Conservation (phyloP, 2,888 invertebrate genomes). For the Sipunculus nudus region DNA sequence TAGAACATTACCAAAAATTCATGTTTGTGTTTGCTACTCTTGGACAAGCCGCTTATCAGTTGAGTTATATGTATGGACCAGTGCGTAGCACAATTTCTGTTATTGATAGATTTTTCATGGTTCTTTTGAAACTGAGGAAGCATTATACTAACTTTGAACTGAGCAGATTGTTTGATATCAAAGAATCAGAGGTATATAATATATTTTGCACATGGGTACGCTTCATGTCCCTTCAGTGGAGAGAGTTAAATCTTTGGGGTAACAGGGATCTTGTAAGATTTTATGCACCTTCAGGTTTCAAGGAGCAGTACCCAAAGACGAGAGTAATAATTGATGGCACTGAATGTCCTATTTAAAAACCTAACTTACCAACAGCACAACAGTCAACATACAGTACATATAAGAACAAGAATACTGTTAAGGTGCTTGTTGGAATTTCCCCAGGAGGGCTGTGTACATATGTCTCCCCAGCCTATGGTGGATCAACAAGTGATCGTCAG, state of each 20-base stretch:
- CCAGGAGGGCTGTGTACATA: background rate
- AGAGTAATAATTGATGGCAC: too few species aligned
- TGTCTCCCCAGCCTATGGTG: slow-evolving; percentile 8
- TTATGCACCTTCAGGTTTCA: background rate
- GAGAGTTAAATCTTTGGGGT: slow-evolving; percentile 2
- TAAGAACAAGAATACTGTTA: too few species aligned
- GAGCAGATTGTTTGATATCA: background rate
- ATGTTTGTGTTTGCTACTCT: too few species aligned
- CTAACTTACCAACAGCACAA: too few species aligned
- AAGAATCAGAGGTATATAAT: background rate
- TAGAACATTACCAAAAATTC: too few species aligned
- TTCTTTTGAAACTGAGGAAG: background rate
- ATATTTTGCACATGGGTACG: background rate
- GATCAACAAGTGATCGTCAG: slow-evolving; percentile 2
- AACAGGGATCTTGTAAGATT: background rate
- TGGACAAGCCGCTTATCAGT: too few species aligned
- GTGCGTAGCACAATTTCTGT: too few species aligned
- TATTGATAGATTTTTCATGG: too few species aligned
- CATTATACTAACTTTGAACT: background rate
- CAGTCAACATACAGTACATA: too few species aligned
- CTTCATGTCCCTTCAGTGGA: slow-evolving; percentile 2
- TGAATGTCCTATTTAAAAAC: too few species aligned
- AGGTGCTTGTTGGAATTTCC: background rate
- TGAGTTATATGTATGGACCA: too few species aligned
- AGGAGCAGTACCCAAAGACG: too few species aligned